These are phyloP conservation scores for Leucopsar rothschildi DNA, from an alignment of 2,113 vertebrate species.

Conservation along the genomic window DNA sequence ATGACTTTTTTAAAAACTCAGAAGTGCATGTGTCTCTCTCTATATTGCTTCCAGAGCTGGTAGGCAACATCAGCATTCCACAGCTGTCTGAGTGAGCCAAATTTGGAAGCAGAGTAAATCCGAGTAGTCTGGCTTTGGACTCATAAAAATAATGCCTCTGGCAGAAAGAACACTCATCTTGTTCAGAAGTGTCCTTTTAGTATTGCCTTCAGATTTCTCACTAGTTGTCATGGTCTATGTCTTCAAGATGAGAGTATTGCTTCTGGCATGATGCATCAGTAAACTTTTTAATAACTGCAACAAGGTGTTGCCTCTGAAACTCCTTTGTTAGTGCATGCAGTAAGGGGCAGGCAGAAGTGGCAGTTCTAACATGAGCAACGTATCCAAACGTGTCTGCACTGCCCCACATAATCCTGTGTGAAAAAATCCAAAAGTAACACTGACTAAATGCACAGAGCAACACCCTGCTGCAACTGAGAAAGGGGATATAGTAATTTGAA, in stretches of 20 bases:
- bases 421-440: background rate
- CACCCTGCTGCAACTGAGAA: background rate
- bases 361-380: background rate
- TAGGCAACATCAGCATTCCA: slow-evolving; percentile 25
- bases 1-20: background rate
- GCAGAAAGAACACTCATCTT: background rate
- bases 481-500: background rate
- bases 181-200: background rate
- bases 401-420: background rate
- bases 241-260: background rate
- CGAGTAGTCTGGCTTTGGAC: background rate
- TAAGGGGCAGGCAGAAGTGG: background rate
- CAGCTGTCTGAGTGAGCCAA: background rate
- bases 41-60: background rate
- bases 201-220: background rate
- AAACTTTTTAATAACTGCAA: background rate
- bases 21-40: background rate
- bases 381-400: background rate
- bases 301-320: background rate
- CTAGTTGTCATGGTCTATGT: background rate
- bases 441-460: background rate
- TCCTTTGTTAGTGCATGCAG: background rate
- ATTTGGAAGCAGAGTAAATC: slow-evolving; percentile 34
- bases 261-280: background rate
- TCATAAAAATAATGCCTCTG: background rate